Conservation (phyloP, 2,888 invertebrate genomes). For the Melanostoma scalare region DNA sequence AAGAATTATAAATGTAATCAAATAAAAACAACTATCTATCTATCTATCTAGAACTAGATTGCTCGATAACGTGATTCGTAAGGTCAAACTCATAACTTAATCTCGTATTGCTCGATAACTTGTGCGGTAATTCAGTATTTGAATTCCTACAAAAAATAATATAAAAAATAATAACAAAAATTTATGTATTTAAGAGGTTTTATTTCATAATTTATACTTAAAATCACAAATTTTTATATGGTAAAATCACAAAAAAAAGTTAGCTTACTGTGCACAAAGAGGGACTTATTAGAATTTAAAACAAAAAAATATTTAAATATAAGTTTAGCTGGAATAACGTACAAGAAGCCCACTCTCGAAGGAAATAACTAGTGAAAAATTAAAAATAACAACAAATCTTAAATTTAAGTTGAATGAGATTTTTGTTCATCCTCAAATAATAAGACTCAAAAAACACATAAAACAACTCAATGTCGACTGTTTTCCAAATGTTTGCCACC, state of each 20-base stretch:
- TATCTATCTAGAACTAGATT: too few species aligned
- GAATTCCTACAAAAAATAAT: too few species aligned
- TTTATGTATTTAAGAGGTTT: neutral
- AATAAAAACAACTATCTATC: too few species aligned
- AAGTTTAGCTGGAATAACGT: slow-evolving; percentile 1
- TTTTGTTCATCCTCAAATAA: slow-evolving; percentile 25
- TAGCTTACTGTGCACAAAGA: slow-evolving; percentile 2
- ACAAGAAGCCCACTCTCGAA: neutral
- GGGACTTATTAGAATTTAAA: neutral
- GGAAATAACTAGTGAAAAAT: neutral
- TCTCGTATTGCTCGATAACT: too few species aligned
- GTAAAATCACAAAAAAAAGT: slow-evolving; percentile 9
- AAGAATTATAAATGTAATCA: too few species aligned
- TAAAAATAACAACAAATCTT: neutral
- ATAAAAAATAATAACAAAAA: neutral
- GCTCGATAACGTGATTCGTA: too few species aligned
- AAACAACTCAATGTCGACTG: slow-evolving; percentile 38
- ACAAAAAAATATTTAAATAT: slow-evolving; percentile 1
- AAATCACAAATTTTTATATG: slow-evolving; percentile 71
- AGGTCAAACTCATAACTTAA: too few species aligned
- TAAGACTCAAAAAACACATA: slow-evolving; percentile 7
- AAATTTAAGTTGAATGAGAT: slow-evolving; percentile 1
- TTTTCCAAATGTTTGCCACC: slow-evolving; percentile 41
- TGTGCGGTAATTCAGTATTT: too few species aligned
- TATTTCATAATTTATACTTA: slow-evolving; percentile 43